Base-by-base conservation (phyloP, 2,797 vertebrate species). In the Phylloscopus collybita region DNA sequence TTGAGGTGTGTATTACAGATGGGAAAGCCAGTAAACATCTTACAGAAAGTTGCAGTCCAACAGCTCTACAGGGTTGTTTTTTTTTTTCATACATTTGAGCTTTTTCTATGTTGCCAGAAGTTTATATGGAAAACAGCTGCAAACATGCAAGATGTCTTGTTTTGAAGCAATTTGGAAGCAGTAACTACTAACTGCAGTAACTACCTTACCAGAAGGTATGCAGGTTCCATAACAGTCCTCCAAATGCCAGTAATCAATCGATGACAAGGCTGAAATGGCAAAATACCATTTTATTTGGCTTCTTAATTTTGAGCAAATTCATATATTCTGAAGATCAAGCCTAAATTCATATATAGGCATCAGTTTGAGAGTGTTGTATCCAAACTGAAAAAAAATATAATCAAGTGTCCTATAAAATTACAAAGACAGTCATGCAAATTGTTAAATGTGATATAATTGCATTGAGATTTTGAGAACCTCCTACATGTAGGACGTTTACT, bases 331-430 rank as follows among this genome's bases (percentile, higher is more conserved):
- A 85, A 80, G 42, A 83, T 44, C 38, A 86, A 71, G 10, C 40
- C 59, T 72, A 83, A 94, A 73, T 75, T 91, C 5, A 45, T 69
- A 80, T 64, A 6, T 38, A 87, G 74, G 42, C 19, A 8, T 80
- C 70, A 47, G 18, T 84, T n/a, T 78, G 34, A 71, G 45, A 70
- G 47, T 61, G 45, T 74, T 78, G 36, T 61, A 89, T 83, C 36
- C 32, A 54, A 74, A 78, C 25, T 44, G 21, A 17, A 67, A 80
- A 50, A 36, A 59, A 49, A 11, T 1, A 40, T 27, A 40, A 69
- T 50, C 32, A 61, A 90, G 47, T 38, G 79, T 91, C 54, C 73
- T 96, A 42, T 90, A 81, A 94, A 88, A 65, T 86, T 56, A 78
- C 66, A 84, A 29, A 81, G 82, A 57, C 6, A 32, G 56, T 81